phyloP scores from a whole-genome alignment of 2,113 vertebrate genomes.

The Toxotes chatareus region DNA sequence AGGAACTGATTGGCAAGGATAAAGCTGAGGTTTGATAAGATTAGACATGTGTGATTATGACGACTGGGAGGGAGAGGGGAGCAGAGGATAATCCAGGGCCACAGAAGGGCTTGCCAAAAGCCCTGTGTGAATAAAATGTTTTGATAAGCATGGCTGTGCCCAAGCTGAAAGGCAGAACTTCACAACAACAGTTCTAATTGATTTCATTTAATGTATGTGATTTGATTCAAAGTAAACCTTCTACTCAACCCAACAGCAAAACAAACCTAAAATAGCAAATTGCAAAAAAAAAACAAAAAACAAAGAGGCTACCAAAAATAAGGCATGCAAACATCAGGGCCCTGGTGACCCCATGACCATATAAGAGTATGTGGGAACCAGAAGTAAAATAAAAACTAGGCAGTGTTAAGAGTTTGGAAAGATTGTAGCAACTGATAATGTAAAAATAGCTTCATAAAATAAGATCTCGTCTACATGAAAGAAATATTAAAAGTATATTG shows the following conservation, averaged over 20 bases:
- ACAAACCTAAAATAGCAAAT: neutral
- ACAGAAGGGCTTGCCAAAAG: conserved; percentile 61
- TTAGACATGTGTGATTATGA: conserved; percentile 81
- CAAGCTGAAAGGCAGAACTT: conserved; percentile 33
- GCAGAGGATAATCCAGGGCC: conserved; percentile 72
- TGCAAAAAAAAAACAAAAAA: neutral
- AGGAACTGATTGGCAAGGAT: conserved; percentile 75
- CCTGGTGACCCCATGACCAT: neutral
- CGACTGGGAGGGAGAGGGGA: conserved; percentile 61
- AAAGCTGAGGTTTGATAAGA: conserved; percentile 80
- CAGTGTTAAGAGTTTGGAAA: neutral
- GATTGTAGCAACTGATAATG: neutral
- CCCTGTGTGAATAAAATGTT: conserved; percentile 53
- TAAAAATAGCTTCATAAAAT: neutral
- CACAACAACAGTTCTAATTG: neutral
- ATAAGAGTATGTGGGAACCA: neutral
- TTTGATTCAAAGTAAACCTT: neutral
- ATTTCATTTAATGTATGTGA: neutral
- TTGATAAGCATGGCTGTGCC: conserved; percentile 52
- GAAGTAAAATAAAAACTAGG: neutral
- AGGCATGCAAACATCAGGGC: neutral
- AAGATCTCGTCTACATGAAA: neutral
- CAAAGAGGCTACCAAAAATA: neutral
- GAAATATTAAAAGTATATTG: neutral
- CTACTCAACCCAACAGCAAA: neutral